phyloP scores from a whole-genome alignment of 2,797 vertebrate species.

The Myripristis murdjan region DNA sequence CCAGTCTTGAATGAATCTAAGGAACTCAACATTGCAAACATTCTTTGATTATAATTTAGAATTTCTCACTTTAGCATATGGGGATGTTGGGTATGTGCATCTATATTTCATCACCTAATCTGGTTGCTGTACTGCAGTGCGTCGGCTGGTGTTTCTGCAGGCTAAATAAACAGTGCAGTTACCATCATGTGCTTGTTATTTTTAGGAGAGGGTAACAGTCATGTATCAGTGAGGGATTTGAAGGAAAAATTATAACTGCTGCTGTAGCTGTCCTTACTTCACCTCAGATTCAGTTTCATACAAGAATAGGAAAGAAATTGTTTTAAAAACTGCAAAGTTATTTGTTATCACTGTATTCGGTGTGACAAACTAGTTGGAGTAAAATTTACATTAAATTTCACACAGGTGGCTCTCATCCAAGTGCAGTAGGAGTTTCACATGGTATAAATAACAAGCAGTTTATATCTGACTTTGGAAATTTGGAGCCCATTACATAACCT shows the following conservation, averaged over 20 bases:
- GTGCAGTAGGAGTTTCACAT: no score
- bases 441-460: no score
- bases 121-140: not conserved
- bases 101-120: not conserved
- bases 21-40: no score
- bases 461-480: not conserved
- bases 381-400: no score
- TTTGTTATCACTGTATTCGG: no score
- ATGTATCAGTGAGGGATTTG: conserved; percentile 34
- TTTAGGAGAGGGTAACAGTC: conserved; percentile 34
- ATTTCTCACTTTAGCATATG: not conserved
- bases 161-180: conserved; percentile 39
- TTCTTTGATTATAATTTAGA: no score
- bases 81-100: not conserved
- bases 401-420: no score
- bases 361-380: no score
- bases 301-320: not conserved
- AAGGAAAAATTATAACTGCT: conserved; percentile 32
- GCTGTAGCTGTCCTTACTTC: not conserved
- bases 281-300: not conserved
- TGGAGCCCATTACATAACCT: not conserved
- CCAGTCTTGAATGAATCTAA: no score
- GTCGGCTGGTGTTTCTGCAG: conserved; percentile 8
- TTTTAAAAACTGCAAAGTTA: not conserved
- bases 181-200: conserved; percentile 55